Evolutionary conservation across 1,140 invertebrate species (phyloP).

Genomic region (Zelostemma sp.): DNA sequence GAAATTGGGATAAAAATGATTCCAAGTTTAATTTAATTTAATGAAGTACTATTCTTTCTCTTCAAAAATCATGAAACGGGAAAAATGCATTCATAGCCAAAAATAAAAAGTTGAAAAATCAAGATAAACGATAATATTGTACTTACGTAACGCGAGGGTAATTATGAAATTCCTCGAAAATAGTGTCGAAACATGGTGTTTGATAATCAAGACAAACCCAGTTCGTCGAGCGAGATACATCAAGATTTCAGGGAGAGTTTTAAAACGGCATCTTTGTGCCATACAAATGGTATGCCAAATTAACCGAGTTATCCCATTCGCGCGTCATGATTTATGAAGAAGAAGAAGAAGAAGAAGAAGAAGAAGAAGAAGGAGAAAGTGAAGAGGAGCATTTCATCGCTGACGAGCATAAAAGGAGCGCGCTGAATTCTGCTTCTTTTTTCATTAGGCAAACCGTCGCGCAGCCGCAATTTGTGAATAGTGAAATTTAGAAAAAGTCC

Average conservation of each 20-base stretch:
- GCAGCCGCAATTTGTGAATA: conserved; percentile 32
- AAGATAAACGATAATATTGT: too few relatives aligned
- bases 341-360: too few relatives aligned
- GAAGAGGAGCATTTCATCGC: conserved; percentile 14
- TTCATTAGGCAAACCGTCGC: not conserved
- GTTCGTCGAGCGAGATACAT: conserved; percentile 24
- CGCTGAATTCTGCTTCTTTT: conserved; percentile 5
- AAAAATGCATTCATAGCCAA: too few relatives aligned
- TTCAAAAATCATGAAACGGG: too few relatives aligned
- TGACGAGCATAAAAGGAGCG: conserved; percentile 24
- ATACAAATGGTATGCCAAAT: conserved; percentile 39
- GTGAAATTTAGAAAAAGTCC: conserved; percentile 39
- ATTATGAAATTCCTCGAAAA: too few relatives aligned
- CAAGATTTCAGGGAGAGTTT: conserved; percentile 15
- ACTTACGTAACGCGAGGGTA: too few relatives aligned
- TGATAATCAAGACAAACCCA: conserved; percentile 31
- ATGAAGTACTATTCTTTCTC: too few relatives aligned
- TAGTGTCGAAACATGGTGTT: conserved; percentile 10
- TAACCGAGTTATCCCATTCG: conserved; percentile 40
- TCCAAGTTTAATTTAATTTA: too few relatives aligned
- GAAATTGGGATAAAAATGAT: too few relatives aligned
- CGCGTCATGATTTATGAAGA: conserved; percentile 28
- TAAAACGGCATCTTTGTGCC: conserved; percentile 23
- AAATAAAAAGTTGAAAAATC: too few relatives aligned
- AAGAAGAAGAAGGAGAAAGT: conserved; percentile 10